Percentiles rank a stretch among this genome's conserved stretches.
Conservation (phyloP, 2,888 invertebrate species). For the Sinopyrophorus schimmeli region DNA sequence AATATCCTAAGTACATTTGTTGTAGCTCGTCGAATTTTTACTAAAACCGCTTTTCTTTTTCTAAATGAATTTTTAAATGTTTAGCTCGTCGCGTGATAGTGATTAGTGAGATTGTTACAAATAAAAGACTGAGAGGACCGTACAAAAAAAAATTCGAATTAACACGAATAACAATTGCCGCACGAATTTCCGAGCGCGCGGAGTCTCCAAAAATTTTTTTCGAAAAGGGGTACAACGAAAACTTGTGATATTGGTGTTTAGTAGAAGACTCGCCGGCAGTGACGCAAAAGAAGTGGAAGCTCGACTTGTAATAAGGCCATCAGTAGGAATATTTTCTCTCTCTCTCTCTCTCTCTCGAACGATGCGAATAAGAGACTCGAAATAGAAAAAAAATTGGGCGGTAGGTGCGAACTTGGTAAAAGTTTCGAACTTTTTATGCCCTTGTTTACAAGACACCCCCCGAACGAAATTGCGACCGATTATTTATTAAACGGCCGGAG, state of each 20-base stretch:
- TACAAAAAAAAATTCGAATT: too few relatives aligned
- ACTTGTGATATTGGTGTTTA: slow-evolving; percentile 23
- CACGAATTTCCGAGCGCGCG: too few relatives aligned
- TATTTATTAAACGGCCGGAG: slow-evolving; percentile 10
- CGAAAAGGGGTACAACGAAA: slow-evolving; percentile 5
- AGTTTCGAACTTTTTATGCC: slow-evolving; percentile 21
- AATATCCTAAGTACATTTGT: too few relatives aligned
- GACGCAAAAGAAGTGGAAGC: not conserved
- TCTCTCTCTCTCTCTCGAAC: too few relatives aligned
- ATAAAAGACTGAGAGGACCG: slow-evolving; percentile 11
- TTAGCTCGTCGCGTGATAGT: slow-evolving; percentile 28
- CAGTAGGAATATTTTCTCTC: slow-evolving; percentile 11
- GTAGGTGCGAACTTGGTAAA: slow-evolving; percentile 21
- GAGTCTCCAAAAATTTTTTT: slow-evolving; percentile 4
- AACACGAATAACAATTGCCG: too few relatives aligned
- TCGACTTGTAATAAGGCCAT: slow-evolving; percentile 11
- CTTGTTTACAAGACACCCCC: slow-evolving; percentile 21
- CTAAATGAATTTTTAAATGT: slow-evolving; percentile 14
- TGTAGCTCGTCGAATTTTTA: too few relatives aligned
- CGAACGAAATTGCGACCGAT: slow-evolving; percentile 9
- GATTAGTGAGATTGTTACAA: slow-evolving; percentile 26
- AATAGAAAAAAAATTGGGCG: slow-evolving; percentile 16
- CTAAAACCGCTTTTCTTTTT: too few relatives aligned
- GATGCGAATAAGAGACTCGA: slow-evolving; percentile 3
- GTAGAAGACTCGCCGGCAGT: slow-evolving; percentile 5